Evolutionary conservation across 1,140 invertebrate species (phyloP), one percentile per base, ranked within the genome.

Genomic region (Micrasema minimum): DNA sequence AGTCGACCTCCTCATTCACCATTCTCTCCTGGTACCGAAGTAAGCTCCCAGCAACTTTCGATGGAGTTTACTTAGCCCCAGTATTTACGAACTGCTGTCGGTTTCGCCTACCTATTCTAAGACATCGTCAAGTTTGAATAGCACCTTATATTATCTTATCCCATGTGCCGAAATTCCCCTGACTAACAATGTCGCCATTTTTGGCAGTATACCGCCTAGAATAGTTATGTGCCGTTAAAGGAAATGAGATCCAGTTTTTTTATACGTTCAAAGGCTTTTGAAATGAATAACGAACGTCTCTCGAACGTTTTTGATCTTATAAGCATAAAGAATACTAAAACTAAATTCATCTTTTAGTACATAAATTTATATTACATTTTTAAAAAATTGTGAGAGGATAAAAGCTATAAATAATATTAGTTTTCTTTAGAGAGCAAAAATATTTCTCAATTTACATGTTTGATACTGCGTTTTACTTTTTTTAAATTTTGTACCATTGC

Each of bases 31-130:
- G 22, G 35, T 55, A 67, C 50, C 20, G 31, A 45, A 57, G 51
- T 38, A 20, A 68, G 66, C 66, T 68, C 59, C 57, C 50, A 68
- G 23, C 66, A 68, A 68, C 66, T 68, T 68, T 68, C 50, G 20
- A 57, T 57, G 22, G 50, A 45, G 66, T 68, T 57, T 57, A 59
- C 66, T 68, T 46, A 53, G 37, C 50, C 23, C 51, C 4, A 46
- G 51, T 68, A 68, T 68, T 68, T 68, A 43, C 50, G 37, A 57
- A 35, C 26, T 14, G 23, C 31, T 31, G 26, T 26, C 26, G 26
- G 51, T 55, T 55, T 55, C 18, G 26, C 26, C 26, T 57, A 37
- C 22, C 20, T 53, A 53, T 50, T n/a, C 16, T 14, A 57, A 2
- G 16, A n/a, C 37, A 31, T 57, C 53, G 37, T 57, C 53, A 57